A percentile compares a stretch with the other conserved stretches of the same genome.
Evolutionary conservation across 2,113 vertebrate species (phyloP).

Genomic region (Ardeotis arabs): DNA sequence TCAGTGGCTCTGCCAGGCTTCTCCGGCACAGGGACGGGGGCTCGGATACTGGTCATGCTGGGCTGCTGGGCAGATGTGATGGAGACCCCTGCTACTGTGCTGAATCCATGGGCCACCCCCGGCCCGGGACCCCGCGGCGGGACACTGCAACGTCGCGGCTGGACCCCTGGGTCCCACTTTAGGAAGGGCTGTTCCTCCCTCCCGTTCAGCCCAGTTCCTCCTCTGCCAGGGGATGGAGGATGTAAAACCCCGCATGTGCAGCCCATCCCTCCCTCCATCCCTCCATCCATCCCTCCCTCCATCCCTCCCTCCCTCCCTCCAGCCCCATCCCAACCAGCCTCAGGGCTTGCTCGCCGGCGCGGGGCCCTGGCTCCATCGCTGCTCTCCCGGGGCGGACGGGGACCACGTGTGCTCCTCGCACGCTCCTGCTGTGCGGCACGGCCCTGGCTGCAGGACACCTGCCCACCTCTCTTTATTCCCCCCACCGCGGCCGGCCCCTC

Average conservation of each 20-base stretch:
- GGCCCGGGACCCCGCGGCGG: neutral
- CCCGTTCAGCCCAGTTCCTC: fast-evolving
- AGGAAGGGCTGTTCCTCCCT: neutral
- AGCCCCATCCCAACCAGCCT: neutral
- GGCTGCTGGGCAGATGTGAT: neutral
- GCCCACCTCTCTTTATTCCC: too few species aligned
- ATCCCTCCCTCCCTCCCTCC: neutral
- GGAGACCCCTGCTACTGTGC: neutral
- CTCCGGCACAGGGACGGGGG: too few species aligned
- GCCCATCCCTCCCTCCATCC: neutral
- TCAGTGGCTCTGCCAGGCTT: neutral
- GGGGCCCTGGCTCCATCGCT: too few species aligned
- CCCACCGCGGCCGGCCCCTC: fast-evolving
- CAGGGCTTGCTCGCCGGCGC: fast-evolving
- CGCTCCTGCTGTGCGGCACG: neutral
- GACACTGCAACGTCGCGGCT: neutral
- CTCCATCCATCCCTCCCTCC: neutral
- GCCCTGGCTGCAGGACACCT: neutral
- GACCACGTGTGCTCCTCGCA: neutral
- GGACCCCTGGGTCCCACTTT: neutral
- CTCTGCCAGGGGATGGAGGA: neutral
- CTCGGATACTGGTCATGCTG: neutral
- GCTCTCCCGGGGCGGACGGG: fast-evolving
- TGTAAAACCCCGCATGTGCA: fast-evolving
- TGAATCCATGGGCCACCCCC: neutral